These are phyloP conservation scores for Galago senegalensis DNA, from an alignment of 2,797 vertebrate species.

Conservation along the genomic window DNA sequence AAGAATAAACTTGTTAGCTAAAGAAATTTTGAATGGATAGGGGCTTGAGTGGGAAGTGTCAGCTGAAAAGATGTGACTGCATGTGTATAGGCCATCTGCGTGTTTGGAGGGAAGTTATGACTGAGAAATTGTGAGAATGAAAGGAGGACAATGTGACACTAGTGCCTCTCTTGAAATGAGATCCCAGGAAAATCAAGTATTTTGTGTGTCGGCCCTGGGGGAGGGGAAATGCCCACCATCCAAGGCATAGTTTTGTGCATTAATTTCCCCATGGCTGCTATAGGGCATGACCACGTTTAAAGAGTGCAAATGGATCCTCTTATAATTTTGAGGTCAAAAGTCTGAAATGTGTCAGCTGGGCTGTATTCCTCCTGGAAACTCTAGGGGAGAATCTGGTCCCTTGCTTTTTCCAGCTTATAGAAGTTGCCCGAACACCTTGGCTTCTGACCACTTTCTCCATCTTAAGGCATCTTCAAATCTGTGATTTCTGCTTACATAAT, in stretches of 20 bases:
- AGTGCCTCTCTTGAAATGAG: background rate
- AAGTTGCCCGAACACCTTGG: background rate
- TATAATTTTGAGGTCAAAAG: background rate
- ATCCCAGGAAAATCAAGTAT: background rate
- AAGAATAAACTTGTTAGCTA: conserved; percentile 39
- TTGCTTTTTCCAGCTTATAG: background rate
- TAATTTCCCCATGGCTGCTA: background rate
- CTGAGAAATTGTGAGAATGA: conserved; percentile 18
- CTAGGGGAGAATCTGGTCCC: background rate
- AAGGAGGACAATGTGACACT: conserved; percentile 2
- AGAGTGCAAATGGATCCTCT: background rate
- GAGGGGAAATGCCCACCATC: background rate
- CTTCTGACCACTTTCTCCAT: background rate
- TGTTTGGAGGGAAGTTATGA: conserved; percentile 40
- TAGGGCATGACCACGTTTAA: background rate
- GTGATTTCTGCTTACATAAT: background rate
- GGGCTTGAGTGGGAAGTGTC: conserved; percentile 40
- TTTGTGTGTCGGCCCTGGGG: background rate
- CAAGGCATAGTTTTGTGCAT: too few species aligned
- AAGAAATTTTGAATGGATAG: conserved; percentile 72
- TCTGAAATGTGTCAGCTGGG: background rate
- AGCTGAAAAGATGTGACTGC: background rate
- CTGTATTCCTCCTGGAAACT: background rate
- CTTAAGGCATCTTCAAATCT: background rate
- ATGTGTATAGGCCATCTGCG: conserved; percentile 45